phyloP scores from a whole-genome alignment of 2,888 invertebrate genomes.

The Cataglyphis rosenhaueri region DNA sequence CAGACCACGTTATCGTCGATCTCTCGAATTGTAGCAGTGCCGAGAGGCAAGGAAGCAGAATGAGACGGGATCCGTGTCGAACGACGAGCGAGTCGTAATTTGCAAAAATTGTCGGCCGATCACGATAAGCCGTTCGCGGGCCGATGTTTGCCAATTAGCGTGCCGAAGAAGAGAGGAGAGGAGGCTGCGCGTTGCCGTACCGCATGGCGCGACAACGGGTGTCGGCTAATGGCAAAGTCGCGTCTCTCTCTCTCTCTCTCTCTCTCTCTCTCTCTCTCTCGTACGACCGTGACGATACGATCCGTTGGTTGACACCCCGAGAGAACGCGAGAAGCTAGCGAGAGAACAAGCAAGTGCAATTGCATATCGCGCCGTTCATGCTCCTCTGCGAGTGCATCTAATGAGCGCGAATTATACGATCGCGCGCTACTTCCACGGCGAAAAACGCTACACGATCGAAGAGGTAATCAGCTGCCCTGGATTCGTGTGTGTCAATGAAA shows the following conservation, averaged over 20 bases:
- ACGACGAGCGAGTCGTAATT: slow-evolving; percentile 73
- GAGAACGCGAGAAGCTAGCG: slow-evolving; percentile 20
- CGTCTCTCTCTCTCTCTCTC: slow-evolving; percentile 51
- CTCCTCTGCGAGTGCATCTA: slow-evolving; percentile 15
- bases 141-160: slow-evolving; percentile 83
- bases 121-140: slow-evolving; percentile 78
- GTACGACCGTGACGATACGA: slow-evolving; percentile 65
- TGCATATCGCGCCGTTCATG: slow-evolving; percentile 1
- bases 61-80: slow-evolving; percentile 31
- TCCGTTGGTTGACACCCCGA: slow-evolving; percentile 51
- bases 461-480: slow-evolving; percentile 13
- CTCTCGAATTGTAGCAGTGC: slow-evolving; percentile 21
- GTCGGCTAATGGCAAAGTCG: slow-evolving; percentile 80
- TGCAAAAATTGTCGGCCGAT: slow-evolving; percentile 80
- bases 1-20: slow-evolving; percentile 44
- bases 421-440: background rate
- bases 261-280: slow-evolving; percentile 59
- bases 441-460: background rate
- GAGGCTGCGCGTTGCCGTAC: slow-evolving; percentile 52
- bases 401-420: slow-evolving; percentile 29
- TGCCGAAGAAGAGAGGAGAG: slow-evolving; percentile 49
- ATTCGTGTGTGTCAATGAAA: slow-evolving; percentile 27
- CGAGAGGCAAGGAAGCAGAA: background rate
- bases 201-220: slow-evolving; percentile 67
- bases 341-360: slow-evolving; percentile 9